Evolutionary conservation across 2,113 vertebrate genomes (phyloP).

Genomic region (Sarotherodon lohbergeri): DNA sequence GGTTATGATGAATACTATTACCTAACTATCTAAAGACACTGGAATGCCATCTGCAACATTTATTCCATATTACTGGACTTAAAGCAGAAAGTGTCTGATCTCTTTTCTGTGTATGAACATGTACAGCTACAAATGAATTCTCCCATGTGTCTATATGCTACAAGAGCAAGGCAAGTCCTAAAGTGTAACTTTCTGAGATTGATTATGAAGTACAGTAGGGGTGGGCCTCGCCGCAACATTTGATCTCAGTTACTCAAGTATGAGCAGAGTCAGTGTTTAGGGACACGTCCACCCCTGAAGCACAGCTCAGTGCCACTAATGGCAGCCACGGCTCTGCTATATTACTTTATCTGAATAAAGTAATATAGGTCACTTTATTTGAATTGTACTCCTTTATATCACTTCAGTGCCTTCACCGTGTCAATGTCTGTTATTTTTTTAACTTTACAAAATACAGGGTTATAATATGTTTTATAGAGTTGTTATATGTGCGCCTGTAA

Average conservation of each 20-base stretch:
- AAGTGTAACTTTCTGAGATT: background rate
- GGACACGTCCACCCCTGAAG: background rate
- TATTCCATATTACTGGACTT: background rate
- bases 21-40: background rate
- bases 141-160: background rate
- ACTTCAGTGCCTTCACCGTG: slow-evolving; percentile 22
- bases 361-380: background rate
- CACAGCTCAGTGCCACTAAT: background rate
- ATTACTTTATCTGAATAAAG: background rate
- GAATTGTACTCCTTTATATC: background rate
- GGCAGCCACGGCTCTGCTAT: background rate
- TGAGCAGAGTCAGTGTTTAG: background rate
- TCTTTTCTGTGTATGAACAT: background rate
- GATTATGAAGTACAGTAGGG: background rate
- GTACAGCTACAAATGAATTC: background rate
- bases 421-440: background rate
- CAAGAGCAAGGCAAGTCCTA: background rate
- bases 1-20: background rate
- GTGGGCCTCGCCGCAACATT: background rate
- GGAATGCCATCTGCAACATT: background rate
- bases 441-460: background rate
- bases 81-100: background rate
- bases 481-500: background rate
- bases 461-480: background rate
- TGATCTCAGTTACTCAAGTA: background rate